These are phyloP conservation scores for Etheostoma cragini DNA, from an alignment of 2,113 vertebrate genomes.

Conservation along the genomic window DNA sequence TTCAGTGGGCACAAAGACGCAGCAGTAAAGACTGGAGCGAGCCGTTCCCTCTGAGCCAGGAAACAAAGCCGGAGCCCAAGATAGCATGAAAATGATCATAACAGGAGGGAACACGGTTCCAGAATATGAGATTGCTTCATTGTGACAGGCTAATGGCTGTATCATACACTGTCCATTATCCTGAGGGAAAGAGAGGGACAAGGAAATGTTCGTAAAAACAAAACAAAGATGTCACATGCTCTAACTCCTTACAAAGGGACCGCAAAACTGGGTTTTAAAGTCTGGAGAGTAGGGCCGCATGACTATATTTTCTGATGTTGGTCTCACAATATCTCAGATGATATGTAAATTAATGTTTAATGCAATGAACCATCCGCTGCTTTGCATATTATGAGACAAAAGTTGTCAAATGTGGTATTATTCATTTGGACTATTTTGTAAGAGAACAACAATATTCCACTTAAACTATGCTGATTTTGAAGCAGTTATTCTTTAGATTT, in stretches of 20 bases:
- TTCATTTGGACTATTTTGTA: not conserved
- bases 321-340: not conserved
- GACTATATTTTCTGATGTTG: not conserved
- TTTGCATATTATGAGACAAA: no score
- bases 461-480: not conserved
- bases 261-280: constrained; percentile 16
- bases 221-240: constrained; percentile 42
- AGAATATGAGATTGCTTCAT: constrained; percentile 56
- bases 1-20: constrained; percentile 64
- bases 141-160: constrained; percentile 70
- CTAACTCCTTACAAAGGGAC: constrained; percentile 8
- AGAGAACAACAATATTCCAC: not conserved
- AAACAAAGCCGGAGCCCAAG: constrained; percentile 63
- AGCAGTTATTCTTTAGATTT: not conserved
- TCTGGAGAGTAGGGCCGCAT: not conserved
- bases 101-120: constrained; percentile 59
- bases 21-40: constrained; percentile 65
- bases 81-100: constrained; percentile 73
- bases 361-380: no score
- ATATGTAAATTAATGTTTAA: no score
- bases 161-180: constrained; percentile 68
- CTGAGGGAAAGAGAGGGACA: constrained; percentile 33
- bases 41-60: constrained; percentile 65
- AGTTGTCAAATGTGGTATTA: not conserved
- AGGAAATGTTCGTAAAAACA: constrained; percentile 33